Base-by-base conservation (phyloP, 2,113 vertebrate species). In the Entelurus aequoreus region DNA sequence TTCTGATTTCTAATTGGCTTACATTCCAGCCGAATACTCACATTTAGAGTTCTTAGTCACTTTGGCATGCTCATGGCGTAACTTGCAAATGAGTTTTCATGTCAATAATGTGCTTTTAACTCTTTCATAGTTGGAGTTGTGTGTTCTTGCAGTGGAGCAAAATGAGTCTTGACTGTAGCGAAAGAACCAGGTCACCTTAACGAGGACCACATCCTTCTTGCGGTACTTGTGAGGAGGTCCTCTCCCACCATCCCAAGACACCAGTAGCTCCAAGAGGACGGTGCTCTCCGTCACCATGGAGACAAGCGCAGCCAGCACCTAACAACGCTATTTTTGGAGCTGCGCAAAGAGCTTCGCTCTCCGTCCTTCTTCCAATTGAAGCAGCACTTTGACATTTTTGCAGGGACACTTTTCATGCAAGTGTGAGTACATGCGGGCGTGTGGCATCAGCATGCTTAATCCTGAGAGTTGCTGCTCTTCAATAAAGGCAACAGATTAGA, bases 281-380 rank as follows among this genome's bases (percentile, higher is more conserved):
- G 78, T 61, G 71, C 86, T 83, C 76, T 76, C 75, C 63, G 75
- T 92, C 82, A 84, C 90, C 87, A 92, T 91, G 89, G 91, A 91
- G 89, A 92, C 89, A 86, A 86, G 85, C 78, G 81, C 85, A 88
- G 80, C 87, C 83, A 76, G 85, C 69, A 66, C 83, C 90, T 91
- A 91, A 92, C 88, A 88, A 85, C 70, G 74, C 88, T 90, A 91
- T 92, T 91, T 91, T 89, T 87, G 89, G 87, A 90, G 77, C 63
- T 64, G 83, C 77, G 85, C 82, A 83, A 89, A 88, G 85, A 88
- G 83, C 84, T 84, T 77, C 84, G 73, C 77, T 86, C 81, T 83
- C 82, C 79, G 70, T 85, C 70, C 76, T 84, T 79, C 79, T 82
- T 81, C 70, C 66, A 78, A 61, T 80, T 83, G 76, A 57, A 74